A percentile compares a stretch with the other conserved stretches of the same genome.
phyloP scores from a whole-genome alignment of 2,797 vertebrate genomes.

The Manis javanica region DNA sequence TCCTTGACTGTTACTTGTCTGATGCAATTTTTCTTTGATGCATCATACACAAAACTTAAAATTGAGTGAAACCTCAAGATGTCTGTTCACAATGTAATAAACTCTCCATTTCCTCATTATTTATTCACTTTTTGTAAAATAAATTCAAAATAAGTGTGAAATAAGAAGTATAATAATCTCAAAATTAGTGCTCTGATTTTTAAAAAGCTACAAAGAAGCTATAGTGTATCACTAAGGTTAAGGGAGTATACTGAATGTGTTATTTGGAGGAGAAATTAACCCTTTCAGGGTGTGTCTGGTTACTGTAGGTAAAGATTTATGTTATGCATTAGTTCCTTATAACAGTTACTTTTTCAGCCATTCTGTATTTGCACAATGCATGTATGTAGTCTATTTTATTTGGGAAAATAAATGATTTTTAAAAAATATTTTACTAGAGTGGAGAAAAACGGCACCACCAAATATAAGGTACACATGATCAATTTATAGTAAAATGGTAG shows the following conservation, averaged over 20 bases:
- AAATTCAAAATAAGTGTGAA: background rate
- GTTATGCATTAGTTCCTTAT: background rate
- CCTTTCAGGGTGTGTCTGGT: background rate
- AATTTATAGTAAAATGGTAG: background rate
- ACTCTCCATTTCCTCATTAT: background rate
- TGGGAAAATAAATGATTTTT: background rate
- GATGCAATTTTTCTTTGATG: background rate
- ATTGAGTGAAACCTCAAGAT: background rate
- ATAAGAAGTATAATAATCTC: background rate
- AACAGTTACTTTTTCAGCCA: background rate
- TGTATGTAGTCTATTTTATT: background rate
- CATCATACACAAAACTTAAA: background rate
- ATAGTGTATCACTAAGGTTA: background rate
- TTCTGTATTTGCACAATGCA: conserved; percentile 1
- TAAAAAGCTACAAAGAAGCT: background rate
- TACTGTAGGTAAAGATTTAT: background rate
- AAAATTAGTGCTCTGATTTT: background rate
- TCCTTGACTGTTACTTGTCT: background rate
- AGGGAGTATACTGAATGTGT: background rate
- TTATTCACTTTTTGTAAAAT: background rate
- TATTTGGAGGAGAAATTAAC: background rate
- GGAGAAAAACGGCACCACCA: background rate
- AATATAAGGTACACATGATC: background rate
- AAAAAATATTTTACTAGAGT: background rate
- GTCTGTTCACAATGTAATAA: background rate